Conservation (phyloP, 1,140 invertebrate species). For the Calosoma granatense region DNA sequence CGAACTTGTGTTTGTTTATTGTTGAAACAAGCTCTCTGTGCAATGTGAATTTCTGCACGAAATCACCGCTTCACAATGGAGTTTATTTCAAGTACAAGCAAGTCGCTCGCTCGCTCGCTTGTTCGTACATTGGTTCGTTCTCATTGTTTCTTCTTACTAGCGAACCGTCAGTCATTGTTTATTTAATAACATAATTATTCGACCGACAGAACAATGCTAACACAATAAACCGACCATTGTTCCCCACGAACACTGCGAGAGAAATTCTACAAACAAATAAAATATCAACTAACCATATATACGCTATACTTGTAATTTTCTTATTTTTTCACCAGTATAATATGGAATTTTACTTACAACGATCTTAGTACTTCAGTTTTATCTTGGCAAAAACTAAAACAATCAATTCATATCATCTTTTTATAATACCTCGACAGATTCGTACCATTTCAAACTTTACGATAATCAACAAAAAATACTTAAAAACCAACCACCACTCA, state of each 20-base stretch:
- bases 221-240: slow-evolving; percentile 1
- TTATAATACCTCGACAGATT: background rate
- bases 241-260: background rate
- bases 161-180: background rate
- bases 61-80: background rate
- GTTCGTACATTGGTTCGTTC: background rate
- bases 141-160: background rate
- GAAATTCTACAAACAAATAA: background rate
- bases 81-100: slow-evolving; percentile 6
- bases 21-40: background rate
- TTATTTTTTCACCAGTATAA: background rate
- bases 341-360: background rate
- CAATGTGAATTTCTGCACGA: slow-evolving; percentile 2
- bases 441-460: background rate
- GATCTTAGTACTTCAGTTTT: background rate
- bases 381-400: background rate
- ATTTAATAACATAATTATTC: slow-evolving; percentile 9
- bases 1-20: background rate
- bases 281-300: background rate
- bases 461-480: background rate
- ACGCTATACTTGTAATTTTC: background rate
- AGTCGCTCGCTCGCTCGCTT: too few species aligned
- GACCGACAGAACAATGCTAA: slow-evolving; percentile 7
- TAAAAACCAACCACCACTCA: background rate
- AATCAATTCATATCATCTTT: background rate